These are phyloP conservation scores for Corythucha ciliata DNA, from an alignment of 2,888 invertebrate species.

Conservation along the genomic window DNA sequence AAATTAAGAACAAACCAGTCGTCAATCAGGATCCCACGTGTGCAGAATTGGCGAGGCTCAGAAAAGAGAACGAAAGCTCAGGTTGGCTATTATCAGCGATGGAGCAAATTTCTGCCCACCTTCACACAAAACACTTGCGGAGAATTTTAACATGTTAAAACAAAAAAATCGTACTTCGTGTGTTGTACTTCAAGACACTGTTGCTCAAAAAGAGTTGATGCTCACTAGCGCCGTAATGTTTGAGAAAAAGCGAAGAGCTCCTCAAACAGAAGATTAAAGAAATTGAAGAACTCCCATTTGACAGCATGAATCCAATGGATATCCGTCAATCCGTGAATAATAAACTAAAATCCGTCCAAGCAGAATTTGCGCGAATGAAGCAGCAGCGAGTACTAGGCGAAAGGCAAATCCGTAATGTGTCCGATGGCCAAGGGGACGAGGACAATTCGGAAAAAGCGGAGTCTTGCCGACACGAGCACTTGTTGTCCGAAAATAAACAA, in stretches of 20 bases:
- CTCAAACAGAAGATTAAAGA: too few species aligned
- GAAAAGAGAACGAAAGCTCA: constrained; percentile 59
- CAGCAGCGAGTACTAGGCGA: neutral
- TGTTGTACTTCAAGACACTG: constrained; percentile 52
- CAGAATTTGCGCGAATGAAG: constrained; percentile 2
- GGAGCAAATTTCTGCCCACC: constrained; percentile 39
- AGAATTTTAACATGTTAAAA: constrained; percentile 49
- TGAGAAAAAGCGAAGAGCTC: too few species aligned
- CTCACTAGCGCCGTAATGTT: constrained; percentile 64
- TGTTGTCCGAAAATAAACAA: constrained; percentile 49
- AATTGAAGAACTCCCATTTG: too few species aligned
- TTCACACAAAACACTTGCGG: constrained; percentile 47
- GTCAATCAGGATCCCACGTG: constrained; percentile 74
- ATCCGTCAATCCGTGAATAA: constrained; percentile 10
- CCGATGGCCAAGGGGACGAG: neutral
- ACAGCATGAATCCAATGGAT: too few species aligned
- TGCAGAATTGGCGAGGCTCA: constrained; percentile 66
- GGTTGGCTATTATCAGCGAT: constrained; percentile 50
- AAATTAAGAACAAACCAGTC: constrained; percentile 81
- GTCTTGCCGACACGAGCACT: constrained; percentile 50
- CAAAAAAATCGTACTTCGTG: constrained; percentile 56
- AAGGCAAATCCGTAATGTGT: too few species aligned
- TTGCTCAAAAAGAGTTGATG: constrained; percentile 60
- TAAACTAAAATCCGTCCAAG: constrained; percentile 2
- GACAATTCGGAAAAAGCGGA: neutral